A percentile compares a stretch with the other conserved stretches of the same genome.
phyloP scores from a whole-genome alignment of 1,140 invertebrate genomes.

The Cydia amplana region DNA sequence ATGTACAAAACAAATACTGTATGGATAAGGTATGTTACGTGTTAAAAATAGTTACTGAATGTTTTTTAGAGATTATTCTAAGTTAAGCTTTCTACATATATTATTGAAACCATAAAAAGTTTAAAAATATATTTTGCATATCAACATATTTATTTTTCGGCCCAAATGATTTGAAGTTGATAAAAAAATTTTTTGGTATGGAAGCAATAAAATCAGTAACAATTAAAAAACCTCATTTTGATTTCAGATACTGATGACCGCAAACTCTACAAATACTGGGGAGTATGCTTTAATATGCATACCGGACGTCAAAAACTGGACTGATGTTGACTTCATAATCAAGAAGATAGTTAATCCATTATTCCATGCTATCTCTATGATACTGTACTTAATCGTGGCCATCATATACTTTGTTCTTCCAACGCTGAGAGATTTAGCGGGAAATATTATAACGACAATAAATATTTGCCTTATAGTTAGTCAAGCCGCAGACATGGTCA shows the following conservation, averaged over 20 bases:
- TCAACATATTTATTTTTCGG: too few species aligned
- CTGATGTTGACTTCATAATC: constrained; percentile 85
- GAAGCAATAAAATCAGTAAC: neutral
- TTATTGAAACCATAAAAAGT: too few species aligned
- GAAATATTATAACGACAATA: constrained; percentile 91
- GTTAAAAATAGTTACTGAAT: too few species aligned
- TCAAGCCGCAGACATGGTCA: constrained; percentile 88
- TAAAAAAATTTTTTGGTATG: too few species aligned
- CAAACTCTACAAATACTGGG: constrained; percentile 68
- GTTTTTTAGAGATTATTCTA: too few species aligned
- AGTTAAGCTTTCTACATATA: too few species aligned
- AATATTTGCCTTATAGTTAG: constrained; percentile 86
- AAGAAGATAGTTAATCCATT: constrained; percentile 87
- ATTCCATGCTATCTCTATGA: constrained; percentile 86
- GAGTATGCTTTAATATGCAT: constrained; percentile 88
- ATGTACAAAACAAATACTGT: constrained; percentile 87
- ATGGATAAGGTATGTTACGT: constrained; percentile 84
- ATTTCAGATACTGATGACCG: constrained; percentile 69
- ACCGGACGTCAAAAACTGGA: constrained; percentile 85
- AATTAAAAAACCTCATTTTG: constrained; percentile 33
- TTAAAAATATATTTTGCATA: too few species aligned
- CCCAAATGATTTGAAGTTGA: too few species aligned
- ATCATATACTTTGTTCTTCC: constrained; percentile 91
- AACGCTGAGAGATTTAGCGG: constrained; percentile 89
- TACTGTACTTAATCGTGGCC: constrained; percentile 85